Evolutionary conservation across 2,797 vertebrate species (phyloP).

Genomic region (Sciaenops ocellatus): DNA sequence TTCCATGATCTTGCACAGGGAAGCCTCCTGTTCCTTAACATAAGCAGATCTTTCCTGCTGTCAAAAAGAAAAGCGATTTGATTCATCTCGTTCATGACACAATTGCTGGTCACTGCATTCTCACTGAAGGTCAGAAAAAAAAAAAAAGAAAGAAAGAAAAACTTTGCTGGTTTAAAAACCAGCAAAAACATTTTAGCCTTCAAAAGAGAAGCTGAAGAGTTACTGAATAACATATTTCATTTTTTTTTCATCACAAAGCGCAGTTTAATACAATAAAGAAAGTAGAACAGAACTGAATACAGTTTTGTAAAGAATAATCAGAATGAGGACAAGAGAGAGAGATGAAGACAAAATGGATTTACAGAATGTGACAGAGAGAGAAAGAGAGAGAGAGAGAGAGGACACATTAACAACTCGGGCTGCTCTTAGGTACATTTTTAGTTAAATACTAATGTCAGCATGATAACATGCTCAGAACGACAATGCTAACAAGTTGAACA

Average conservation of each 20-base stretch:
- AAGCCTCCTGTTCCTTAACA: not conserved
- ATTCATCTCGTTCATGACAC: too few relatives aligned
- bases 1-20: not conserved
- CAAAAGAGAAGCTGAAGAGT: constrained; percentile 1
- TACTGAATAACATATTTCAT: not conserved
- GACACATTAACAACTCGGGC: not conserved
- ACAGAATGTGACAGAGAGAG: not conserved
- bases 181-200: constrained; percentile 9
- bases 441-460: not conserved
- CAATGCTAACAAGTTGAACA: not conserved
- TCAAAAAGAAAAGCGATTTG: not conserved
- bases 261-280: constrained; percentile 11
- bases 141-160: too few relatives aligned
- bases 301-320: not conserved
- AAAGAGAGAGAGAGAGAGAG: not conserved
- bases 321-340: not conserved
- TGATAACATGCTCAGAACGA: not conserved
- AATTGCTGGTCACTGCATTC: too few relatives aligned
- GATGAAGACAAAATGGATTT: too few relatives aligned
- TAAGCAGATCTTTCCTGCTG: not conserved
- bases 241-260: not conserved
- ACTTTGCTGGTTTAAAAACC: not conserved
- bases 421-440: too few relatives aligned
- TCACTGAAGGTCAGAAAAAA: too few relatives aligned
- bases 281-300: not conserved